phyloP scores from a whole-genome alignment of 2,113 vertebrate genomes.

The Illadopsis cleaveri region DNA sequence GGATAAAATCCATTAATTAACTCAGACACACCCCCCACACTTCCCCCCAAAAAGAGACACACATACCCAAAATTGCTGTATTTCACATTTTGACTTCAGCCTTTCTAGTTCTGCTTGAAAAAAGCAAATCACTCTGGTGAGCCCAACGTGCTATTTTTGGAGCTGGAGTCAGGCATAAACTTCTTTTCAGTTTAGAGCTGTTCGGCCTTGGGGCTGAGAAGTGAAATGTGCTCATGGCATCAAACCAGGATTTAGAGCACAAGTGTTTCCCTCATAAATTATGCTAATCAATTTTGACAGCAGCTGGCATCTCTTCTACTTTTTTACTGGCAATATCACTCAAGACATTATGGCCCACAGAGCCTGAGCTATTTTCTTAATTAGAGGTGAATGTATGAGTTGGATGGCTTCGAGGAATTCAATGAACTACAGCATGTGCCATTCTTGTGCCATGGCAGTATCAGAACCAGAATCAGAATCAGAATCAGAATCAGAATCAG shows the following conservation, averaged over 20 bases:
- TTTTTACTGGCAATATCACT: neutral
- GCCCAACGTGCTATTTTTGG: neutral
- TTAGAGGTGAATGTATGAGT: neutral
- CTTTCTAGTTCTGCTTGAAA: neutral
- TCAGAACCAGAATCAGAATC: too few relatives aligned
- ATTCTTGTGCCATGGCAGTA: neutral
- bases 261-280: slow-evolving; percentile 16
- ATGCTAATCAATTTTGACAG: slow-evolving; percentile 2
- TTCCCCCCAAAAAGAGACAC: neutral
- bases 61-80: neutral
- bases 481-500: too few relatives aligned
- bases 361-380: neutral
- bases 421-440: neutral
- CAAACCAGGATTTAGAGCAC: neutral
- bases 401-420: neutral
- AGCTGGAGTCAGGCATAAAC: neutral
- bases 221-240: neutral
- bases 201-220: neutral
- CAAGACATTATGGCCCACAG: neutral
- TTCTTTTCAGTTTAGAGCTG: neutral
- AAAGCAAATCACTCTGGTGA: neutral
- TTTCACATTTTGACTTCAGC: neutral
- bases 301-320: neutral
- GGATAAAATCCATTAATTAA: neutral
- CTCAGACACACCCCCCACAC: neutral